These are phyloP conservation scores for Melanostoma mellinum DNA, from an alignment of 2,888 invertebrate genomes.

Conservation along the genomic window DNA sequence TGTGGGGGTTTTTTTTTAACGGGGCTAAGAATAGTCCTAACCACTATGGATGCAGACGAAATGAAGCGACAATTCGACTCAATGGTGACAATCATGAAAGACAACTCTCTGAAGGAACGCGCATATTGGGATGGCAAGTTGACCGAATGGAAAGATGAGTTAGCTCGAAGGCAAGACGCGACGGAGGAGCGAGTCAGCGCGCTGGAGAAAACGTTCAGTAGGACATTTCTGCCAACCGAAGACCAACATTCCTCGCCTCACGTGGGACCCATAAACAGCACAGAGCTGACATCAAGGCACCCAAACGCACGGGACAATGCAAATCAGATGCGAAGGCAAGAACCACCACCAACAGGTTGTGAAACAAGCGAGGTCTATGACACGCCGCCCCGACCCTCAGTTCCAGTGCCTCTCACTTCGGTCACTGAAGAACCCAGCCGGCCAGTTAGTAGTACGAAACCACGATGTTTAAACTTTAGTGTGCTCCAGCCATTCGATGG, in stretches of 20 bases:
- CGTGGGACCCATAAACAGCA: not conserved
- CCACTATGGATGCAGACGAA: conserved; percentile 2
- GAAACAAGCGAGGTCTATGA: not conserved
- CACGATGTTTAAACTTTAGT: no score
- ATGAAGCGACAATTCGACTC: not conserved
- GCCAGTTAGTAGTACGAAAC: no score
- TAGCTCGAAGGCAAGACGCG: not conserved
- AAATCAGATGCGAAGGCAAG: not conserved
- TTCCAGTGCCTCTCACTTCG: no score
- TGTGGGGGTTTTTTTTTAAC: no score
- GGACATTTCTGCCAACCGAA: not conserved
- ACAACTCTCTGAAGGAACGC: not conserved
- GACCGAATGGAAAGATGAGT: not conserved
- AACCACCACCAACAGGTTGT: no score
- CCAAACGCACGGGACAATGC: not conserved
- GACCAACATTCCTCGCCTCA: not conserved
- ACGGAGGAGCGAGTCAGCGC: not conserved
- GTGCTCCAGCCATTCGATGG: no score
- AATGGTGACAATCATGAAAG: not conserved
- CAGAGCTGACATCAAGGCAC: no score
- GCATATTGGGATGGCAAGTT: conserved; percentile 6
- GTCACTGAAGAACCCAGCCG: not conserved
- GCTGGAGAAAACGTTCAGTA: not conserved
- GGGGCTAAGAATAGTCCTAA: conserved; percentile 1
- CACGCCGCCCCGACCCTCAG: no score